Evolutionary conservation across 2,888 invertebrate genomes (phyloP), one percentile per base, ranked within the genome.

Genomic region (Theretra japonica): DNA sequence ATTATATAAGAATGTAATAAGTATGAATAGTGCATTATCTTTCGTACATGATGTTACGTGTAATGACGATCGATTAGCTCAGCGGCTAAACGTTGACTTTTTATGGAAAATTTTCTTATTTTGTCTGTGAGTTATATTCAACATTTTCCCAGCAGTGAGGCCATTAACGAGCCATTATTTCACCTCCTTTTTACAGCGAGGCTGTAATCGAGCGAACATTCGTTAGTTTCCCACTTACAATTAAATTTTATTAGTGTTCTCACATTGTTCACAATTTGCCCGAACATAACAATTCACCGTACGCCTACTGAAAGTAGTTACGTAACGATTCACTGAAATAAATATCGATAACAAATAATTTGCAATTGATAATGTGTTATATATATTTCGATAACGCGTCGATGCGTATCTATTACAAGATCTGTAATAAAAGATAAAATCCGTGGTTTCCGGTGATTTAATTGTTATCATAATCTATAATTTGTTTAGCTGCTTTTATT

Each of bases 191-290:
- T 65, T 71, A 71, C 62, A 53, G 41, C 56, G 21, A 41, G 23
- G 6, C n/a, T 21, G n/a, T 50, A 70, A 53, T 60, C 53, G 48
- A 62, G 60, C 21, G 50, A 41, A 65, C 56, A 57, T 56, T 65
- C 65, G 70, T 53, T 30, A 23, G 70, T 71, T 71, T 25, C 70
- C 53, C 30, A 65, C 65, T 33, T 23, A 71, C 70, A 71, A 65
- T 71, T 71, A 71, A 71, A 65, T 56, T 70, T 70, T 58, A 70
- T 57, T n/a, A 68, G 69, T 72, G 72, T 69, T 69, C 69, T 72
- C 72, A 69, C 72, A 23, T 48, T 60, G 58, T 58, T 28, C 33
- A 53, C 53, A 30, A 11, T 60, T 58, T 72, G 58, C 21, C 69
- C 25, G 60, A 21, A 69, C 53, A 69, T 69, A 60, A 53, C 72